Conservation (phyloP, 2,113 vertebrate species). For the Ageneiosus marmoratus region DNA sequence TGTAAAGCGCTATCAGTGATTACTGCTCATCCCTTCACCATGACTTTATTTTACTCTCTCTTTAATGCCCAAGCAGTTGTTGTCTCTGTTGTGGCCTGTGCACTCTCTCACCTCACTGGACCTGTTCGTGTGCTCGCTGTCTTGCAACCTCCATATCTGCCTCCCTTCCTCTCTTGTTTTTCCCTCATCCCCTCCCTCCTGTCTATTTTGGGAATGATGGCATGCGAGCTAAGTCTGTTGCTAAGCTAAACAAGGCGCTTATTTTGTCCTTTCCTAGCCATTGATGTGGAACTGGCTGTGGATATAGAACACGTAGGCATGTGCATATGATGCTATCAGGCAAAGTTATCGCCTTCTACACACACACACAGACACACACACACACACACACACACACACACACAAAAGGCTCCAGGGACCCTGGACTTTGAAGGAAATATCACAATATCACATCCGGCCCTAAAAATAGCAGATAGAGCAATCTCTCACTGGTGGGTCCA, state of each 20-base stretch:
- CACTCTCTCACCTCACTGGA: background rate
- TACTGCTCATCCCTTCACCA: background rate
- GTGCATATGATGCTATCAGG: slow-evolving; percentile 39
- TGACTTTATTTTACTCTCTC: background rate
- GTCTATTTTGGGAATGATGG: slow-evolving; percentile 28
- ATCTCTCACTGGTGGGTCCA: slow-evolving; percentile 15
- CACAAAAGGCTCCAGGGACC: background rate
- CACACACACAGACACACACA: background rate
- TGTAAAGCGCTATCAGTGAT: background rate
- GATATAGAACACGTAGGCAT: slow-evolving; percentile 37
- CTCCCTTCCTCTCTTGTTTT: background rate
- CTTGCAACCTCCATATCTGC: background rate
- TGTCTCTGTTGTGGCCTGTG: background rate
- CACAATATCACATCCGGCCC: slow-evolving; percentile 4
- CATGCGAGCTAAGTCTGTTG: slow-evolving; percentile 23
- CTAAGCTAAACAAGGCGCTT: slow-evolving; percentile 33
- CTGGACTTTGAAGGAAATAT: background rate
- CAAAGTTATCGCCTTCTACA: background rate
- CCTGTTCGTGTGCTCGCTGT: background rate
- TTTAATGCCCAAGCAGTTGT: background rate
- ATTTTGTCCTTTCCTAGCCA: slow-evolving; percentile 37
- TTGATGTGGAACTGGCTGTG: slow-evolving; percentile 34
- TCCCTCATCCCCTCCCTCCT: background rate
- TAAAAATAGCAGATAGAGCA: slow-evolving; percentile 48
- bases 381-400: slow-evolving; percentile 7